Percentiles rank a stretch among this genome's conserved stretches.
Evolutionary conservation across 2,113 vertebrate genomes (phyloP).

Genomic region (Macrotis lagotis): DNA sequence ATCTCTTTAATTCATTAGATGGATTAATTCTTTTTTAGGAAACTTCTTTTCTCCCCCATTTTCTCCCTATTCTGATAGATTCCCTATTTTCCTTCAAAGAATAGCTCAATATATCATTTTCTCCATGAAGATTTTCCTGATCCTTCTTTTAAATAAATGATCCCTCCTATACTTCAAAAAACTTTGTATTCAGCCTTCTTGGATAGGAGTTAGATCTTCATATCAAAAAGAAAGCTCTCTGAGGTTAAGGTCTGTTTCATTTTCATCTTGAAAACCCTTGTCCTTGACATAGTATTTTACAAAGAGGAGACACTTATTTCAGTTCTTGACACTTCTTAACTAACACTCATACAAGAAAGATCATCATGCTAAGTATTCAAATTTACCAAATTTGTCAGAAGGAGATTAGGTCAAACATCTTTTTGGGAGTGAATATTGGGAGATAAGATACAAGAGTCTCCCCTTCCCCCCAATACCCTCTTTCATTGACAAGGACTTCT

Average conservation of each 20-base stretch:
- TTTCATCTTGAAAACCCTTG: not conserved
- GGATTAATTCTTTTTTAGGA: not conserved
- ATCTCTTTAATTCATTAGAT: not conserved
- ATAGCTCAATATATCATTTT: not conserved
- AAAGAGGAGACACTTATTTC: not conserved
- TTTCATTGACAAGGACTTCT: too few relatives aligned
- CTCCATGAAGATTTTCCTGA: not conserved
- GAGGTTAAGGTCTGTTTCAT: not conserved
- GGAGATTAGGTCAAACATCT: not conserved
- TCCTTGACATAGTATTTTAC: not conserved
- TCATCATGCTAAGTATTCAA: not conserved
- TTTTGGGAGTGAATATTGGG: not conserved
- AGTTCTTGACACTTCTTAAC: not conserved
- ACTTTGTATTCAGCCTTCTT: not conserved
- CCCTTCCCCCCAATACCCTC: too few relatives aligned
- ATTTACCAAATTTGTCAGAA: not conserved
- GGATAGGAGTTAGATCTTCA: not conserved
- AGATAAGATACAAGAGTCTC: not conserved
- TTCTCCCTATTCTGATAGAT: not conserved
- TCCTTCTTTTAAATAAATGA: not conserved
- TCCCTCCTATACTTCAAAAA: not conserved
- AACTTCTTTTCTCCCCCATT: not conserved
- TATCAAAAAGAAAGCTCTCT: not conserved
- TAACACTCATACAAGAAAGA: not conserved
- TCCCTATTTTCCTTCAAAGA: not conserved